These are phyloP conservation scores for Noturus placidus DNA, from an alignment of 2,113 vertebrate species.

Conservation along the genomic window DNA sequence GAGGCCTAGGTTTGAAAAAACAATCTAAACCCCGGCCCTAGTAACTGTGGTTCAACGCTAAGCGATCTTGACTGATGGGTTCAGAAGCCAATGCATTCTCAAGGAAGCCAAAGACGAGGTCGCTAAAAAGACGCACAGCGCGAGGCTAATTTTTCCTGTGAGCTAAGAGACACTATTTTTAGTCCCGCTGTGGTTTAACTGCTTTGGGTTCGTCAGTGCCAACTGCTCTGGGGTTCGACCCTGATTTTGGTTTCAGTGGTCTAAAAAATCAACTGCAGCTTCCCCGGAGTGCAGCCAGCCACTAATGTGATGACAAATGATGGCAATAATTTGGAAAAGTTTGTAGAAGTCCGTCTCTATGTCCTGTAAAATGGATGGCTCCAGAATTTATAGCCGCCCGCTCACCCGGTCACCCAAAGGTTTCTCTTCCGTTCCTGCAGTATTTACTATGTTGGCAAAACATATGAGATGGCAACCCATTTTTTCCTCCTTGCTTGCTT, in stretches of 20 bases:
- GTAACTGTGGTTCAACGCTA: conserved; percentile 26
- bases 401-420: conserved; percentile 64
- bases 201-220: conserved; percentile 21
- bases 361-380: conserved; percentile 64
- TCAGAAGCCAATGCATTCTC: conserved; percentile 23
- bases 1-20: conserved; percentile 30
- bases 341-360: conserved; percentile 62
- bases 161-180: conserved; percentile 66
- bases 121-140: conserved; percentile 8
- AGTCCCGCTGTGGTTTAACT: conserved; percentile 38
- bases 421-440: conserved; percentile 68
- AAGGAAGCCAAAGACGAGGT: conserved; percentile 31
- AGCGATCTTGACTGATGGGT: conserved; percentile 30
- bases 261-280: conserved; percentile 64
- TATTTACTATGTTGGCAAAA: conserved; percentile 67
- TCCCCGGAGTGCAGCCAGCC: conserved; percentile 60
- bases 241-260: conserved; percentile 54
- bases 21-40: conserved; percentile 1
- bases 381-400: conserved; percentile 66
- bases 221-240: conserved; percentile 35
- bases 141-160: conserved; percentile 45
- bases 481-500: conserved; percentile 52
- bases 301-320: conserved; percentile 67
- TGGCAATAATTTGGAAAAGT: conserved; percentile 66
- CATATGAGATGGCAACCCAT: conserved; percentile 61